Base-by-base conservation (phyloP, 2,888 invertebrate genomes). In the Coenonympha glycerion region DNA sequence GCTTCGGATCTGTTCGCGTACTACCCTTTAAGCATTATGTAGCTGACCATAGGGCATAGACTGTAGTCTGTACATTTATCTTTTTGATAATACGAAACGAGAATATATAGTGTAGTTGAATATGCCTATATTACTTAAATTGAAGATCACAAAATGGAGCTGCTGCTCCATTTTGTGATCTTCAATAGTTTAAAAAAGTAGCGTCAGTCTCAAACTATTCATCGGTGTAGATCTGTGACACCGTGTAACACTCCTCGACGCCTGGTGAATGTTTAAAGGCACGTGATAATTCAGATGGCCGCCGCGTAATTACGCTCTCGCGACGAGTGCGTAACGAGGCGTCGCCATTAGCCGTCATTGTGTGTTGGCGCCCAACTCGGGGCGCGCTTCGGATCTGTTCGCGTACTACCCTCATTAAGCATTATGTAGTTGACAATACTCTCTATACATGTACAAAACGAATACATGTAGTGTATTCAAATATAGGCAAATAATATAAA, bases 321-420 rank as follows among this genome's bases (percentile, higher is more conserved):
- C 47, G 31, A 46, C 37, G 57, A 57, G 57, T 55, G 55, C 55
- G 55, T 57, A 55, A 79, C 73, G 70, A 76, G 69, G 63, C 71
- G 66, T 56, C 72, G 70, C 75, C 79, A 82, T 82, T 83, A 83
- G 78, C 59, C 50, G 61, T 53, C 65, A 79, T 82, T 83, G 82
- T 83, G 53, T 39, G 51, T 47, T 73, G 76, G 75, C 75, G 73
- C 79, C 76, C 79, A 68, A 64, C 74, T 66, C 67, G 74, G 71
- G 68, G 63, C 64, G 60, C 57, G 52, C 6, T 8, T 51, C 37
- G 37, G 9, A 53, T 56, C 55, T 44, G 53, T 42, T 52, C 45
- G 37, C 24, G 40, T 46, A 41, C 53, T 54, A 33, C 52, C 57
- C 48, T 55, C 57, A 48, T 56, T 56, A 56, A 28, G 30, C 41